Percentiles rank a stretch among this genome's conserved stretches.
These are phyloP conservation scores for Sarcophaga subvicina DNA, from an alignment of 2,888 invertebrate species.

Conservation along the genomic window DNA sequence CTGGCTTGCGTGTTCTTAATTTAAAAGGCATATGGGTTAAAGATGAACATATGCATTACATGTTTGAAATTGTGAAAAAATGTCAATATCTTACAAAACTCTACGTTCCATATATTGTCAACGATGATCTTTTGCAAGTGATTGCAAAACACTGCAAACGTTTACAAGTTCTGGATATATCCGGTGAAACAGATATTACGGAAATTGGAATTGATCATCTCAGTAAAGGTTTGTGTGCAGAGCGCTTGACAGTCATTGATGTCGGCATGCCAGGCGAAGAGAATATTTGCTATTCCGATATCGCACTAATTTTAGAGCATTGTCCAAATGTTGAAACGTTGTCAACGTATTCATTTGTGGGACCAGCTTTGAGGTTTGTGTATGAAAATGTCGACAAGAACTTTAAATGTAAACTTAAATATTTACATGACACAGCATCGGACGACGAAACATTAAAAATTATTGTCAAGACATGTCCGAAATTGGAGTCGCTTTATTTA, in stretches of 20 bases:
- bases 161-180: conserved; percentile 86
- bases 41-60: conserved; percentile 86
- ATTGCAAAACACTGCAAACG: conserved; percentile 84
- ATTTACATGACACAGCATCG: conserved; percentile 86
- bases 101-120: conserved; percentile 87
- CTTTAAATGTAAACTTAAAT: conserved; percentile 86
- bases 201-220: conserved; percentile 85
- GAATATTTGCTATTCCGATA: conserved; percentile 86
- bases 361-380: conserved; percentile 84
- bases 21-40: conserved; percentile 89
- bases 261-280: conserved; percentile 88
- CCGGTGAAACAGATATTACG: conserved; percentile 87
- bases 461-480: conserved; percentile 85
- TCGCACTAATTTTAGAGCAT: conserved; percentile 85
- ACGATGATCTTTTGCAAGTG: conserved; percentile 86
- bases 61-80: conserved; percentile 85
- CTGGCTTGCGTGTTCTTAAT: conserved; percentile 85
- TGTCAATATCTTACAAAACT: conserved; percentile 85
- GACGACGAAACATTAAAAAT: conserved; percentile 84
- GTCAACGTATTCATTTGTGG: conserved; percentile 87
- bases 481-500: conserved; percentile 85
- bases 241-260: conserved; percentile 85
- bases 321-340: conserved; percentile 86
- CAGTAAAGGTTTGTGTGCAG: conserved; percentile 83
- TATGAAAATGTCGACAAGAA: conserved; percentile 83